Conservation (phyloP, 2,888 invertebrate species). For the Boloria selene region DNA sequence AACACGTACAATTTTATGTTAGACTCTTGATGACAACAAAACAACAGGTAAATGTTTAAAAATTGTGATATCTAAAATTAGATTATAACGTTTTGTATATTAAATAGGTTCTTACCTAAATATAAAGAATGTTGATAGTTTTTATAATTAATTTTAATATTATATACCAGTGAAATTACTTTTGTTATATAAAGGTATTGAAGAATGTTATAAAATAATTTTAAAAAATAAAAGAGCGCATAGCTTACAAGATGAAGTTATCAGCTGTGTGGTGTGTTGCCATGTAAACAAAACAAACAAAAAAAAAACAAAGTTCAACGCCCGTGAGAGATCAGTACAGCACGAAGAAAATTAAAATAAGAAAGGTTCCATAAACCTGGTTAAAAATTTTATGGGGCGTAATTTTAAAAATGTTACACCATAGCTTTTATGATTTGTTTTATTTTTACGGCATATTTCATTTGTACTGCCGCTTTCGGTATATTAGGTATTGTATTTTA, state of each 20-base stretch:
- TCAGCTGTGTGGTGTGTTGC: conserved; percentile 7
- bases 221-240: neutral
- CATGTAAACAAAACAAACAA: conserved; percentile 3
- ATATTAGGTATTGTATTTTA: neutral
- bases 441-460: conserved; percentile 13
- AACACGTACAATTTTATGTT: no score
- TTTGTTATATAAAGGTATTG: neutral
- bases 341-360: conserved; percentile 32
- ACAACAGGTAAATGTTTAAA: no score
- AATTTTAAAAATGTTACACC: conserved; percentile 32
- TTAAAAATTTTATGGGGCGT: conserved; percentile 41
- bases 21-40: no score
- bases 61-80: no score
- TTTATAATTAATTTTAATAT: no score
- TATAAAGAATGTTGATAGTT: no score
- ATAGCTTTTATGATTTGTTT: conserved; percentile 29
- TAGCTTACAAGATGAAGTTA: neutral
- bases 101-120: no score
- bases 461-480: neutral
- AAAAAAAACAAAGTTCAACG: conserved; percentile 27
- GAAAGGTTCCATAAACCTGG: conserved; percentile 38
- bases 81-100: no score
- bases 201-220: neutral
- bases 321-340: conserved; percentile 22
- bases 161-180: no score